Conservation (phyloP, 2,113 vertebrate species). For the Raja brachyura region DNA sequence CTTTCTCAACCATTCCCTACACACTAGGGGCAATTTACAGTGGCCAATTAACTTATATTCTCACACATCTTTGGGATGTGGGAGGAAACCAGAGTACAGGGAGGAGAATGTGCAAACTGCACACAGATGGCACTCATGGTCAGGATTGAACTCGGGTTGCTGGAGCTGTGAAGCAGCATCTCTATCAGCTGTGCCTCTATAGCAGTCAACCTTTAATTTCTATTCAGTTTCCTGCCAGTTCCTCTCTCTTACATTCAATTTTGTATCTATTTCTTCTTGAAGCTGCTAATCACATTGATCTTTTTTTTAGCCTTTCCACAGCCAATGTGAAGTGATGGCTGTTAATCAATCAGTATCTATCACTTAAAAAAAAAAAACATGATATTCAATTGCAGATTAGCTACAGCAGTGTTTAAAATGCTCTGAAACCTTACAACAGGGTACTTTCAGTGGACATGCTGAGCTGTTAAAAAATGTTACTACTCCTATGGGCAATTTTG, state of each 20-base stretch:
- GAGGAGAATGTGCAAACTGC: no score
- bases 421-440: background rate
- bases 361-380: background rate
- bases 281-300: background rate
- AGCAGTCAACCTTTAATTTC: background rate
- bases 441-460: background rate
- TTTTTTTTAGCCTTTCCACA: background rate
- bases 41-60: no score
- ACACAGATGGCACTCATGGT: no score
- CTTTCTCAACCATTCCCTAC: no score
- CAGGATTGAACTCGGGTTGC: no score
- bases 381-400: background rate
- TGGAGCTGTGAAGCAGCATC: no score
- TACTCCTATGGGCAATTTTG: background rate
- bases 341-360: background rate
- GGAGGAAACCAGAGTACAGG: no score
- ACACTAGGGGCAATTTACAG: no score
- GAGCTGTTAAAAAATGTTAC: background rate
- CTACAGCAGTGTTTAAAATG: background rate
- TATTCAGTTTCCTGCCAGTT: background rate
- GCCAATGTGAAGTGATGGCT: background rate
- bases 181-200: no score
- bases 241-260: background rate
- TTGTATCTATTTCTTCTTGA: background rate
- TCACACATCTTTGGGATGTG: no score